Evolutionary conservation across 2,888 invertebrate genomes (phyloP).

Genomic region (Gymnosoma rotundatum): DNA sequence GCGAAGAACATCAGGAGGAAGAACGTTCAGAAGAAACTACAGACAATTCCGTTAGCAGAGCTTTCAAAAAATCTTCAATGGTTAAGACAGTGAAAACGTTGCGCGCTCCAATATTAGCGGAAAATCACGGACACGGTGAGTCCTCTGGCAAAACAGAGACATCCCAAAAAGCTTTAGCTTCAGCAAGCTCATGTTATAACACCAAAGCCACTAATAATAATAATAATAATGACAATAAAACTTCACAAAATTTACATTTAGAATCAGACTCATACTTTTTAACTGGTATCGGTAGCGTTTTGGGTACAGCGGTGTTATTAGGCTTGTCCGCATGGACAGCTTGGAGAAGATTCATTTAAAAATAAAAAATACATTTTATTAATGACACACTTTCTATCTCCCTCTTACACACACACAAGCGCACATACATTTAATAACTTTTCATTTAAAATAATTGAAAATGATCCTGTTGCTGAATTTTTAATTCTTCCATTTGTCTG

Average conservation of each 20-base stretch:
- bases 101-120: conserved; percentile 72
- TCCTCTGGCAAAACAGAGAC: conserved; percentile 71
- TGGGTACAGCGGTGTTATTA: conserved; percentile 79
- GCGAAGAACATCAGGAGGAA: conserved; percentile 76
- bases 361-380: conserved; percentile 62
- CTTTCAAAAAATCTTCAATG: conserved; percentile 77
- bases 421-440: conserved; percentile 15
- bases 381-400: conserved; percentile 9
- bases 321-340: conserved; percentile 79
- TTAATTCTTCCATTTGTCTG: conserved; percentile 24
- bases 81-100: conserved; percentile 79
- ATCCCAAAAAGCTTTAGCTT: conserved; percentile 56
- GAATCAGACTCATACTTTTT: conserved; percentile 62
- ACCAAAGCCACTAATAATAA: conserved; percentile 62
- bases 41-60: conserved; percentile 77
- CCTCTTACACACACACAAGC: neutral
- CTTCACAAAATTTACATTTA: conserved; percentile 46
- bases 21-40: conserved; percentile 76
- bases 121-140: conserved; percentile 72
- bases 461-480: neutral
- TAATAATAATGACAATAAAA: conserved; percentile 54
- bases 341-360: conserved; percentile 76
- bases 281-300: conserved; percentile 82
- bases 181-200: conserved; percentile 65
- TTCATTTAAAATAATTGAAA: neutral